Evolutionary conservation across 2,888 invertebrate genomes (phyloP).

Genomic region (Hydraecia micacea): DNA sequence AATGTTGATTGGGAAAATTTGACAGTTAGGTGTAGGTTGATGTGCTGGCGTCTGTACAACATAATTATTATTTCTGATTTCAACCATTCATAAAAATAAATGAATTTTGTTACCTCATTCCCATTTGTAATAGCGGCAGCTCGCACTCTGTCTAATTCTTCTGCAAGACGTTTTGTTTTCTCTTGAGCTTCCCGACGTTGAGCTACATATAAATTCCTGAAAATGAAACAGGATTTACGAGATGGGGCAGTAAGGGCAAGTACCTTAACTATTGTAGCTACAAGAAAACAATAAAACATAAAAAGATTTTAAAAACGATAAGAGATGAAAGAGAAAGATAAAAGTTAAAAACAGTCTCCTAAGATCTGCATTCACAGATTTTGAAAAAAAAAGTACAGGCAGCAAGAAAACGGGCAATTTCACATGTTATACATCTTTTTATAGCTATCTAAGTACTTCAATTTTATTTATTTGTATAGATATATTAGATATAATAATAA

Average conservation of each 20-base stretch:
- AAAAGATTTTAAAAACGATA: too few species aligned
- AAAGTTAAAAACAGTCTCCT: too few species aligned
- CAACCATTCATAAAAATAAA: neutral
- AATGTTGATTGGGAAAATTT: too few species aligned
- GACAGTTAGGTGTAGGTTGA: too few species aligned
- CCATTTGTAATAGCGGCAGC: constrained; percentile 89
- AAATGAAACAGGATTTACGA: constrained; percentile 19
- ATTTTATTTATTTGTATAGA: neutral
- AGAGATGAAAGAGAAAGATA: too few species aligned
- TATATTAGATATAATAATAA: too few species aligned
- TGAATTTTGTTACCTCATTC: constrained; percentile 82
- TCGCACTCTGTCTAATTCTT: constrained; percentile 88
- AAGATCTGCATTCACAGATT: too few species aligned
- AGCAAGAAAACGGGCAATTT: too few species aligned
- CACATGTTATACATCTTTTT: too few species aligned
- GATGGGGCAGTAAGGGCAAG: neutral
- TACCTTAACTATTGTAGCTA: neutral
- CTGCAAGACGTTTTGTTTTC: constrained; percentile 86
- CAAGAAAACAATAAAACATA: neutral
- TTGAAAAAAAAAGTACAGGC: too few species aligned
- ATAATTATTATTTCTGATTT: neutral
- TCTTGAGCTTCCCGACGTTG: constrained; percentile 86
- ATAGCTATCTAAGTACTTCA: neutral
- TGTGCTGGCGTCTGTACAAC: too few species aligned
- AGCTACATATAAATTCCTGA: constrained; percentile 89